Evolutionary conservation across 2,113 vertebrate species (phyloP).

Genomic region (Cettia cetti): DNA sequence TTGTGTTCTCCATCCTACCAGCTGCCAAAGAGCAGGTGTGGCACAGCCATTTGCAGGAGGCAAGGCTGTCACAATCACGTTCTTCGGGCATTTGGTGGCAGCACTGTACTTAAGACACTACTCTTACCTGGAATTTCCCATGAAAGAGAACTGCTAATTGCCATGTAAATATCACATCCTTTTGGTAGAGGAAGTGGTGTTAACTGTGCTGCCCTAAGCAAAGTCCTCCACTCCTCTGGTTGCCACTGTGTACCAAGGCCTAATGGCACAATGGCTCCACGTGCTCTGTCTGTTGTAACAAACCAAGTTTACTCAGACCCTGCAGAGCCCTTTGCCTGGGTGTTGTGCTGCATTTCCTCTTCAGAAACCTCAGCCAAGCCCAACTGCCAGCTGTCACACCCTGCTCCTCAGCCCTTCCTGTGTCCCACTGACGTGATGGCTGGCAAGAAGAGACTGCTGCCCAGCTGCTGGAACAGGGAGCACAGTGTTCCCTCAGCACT

Average conservation of each 20-base stretch:
- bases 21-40: not conserved
- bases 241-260: not conserved
- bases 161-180: not conserved
- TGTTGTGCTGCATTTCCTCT: not conserved
- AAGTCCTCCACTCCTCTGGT: not conserved
- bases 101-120: not conserved
- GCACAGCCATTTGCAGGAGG: not conserved
- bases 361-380: not conserved
- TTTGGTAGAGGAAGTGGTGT: not conserved
- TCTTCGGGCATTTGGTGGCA: not conserved
- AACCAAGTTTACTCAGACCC: not conserved
- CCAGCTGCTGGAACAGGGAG: not conserved
- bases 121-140: not conserved
- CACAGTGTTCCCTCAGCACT: accelerated
- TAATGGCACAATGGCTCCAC: not conserved
- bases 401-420: not conserved
- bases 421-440: accelerated
- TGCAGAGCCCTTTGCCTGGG: not conserved
- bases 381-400: not conserved
- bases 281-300: not conserved
- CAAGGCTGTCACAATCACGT: not conserved
- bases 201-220: not conserved
- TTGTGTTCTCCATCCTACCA: not conserved
- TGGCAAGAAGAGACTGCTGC: accelerated
- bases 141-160: not conserved